phyloP scores from a whole-genome alignment of 2,797 vertebrate species.

The Buphagus erythrorhynchus region DNA sequence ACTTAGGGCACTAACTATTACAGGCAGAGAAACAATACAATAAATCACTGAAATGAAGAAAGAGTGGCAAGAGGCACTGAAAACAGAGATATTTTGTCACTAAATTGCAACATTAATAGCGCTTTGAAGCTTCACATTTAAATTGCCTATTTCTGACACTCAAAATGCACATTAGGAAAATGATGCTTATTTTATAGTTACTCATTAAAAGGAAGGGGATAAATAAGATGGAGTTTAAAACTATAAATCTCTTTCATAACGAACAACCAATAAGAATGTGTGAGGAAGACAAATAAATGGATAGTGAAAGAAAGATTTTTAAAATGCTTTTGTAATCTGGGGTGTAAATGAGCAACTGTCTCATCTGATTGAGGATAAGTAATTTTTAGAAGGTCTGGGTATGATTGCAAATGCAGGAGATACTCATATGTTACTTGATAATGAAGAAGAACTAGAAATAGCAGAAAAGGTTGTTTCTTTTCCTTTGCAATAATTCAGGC shows the following conservation, averaged over 20 bases:
- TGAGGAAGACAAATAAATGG: conserved; percentile 50
- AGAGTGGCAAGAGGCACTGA: conserved; percentile 67
- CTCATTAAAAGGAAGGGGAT: conserved; percentile 74
- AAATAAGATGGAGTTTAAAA: conserved; percentile 71
- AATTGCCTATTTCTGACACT: conserved; percentile 76
- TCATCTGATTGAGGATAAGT: conserved; percentile 62
- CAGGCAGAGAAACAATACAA: conserved; percentile 66
- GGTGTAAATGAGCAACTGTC: conserved; percentile 69
- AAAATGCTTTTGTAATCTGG: conserved; percentile 58
- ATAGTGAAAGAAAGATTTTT: conserved; percentile 52
- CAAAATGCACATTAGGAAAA: conserved; percentile 76
- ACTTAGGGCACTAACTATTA: conserved; percentile 52
- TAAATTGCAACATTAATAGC: conserved; percentile 76
- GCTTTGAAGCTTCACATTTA: conserved; percentile 71
- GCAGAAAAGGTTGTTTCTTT: conserved; percentile 60
- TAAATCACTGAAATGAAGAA: conserved; percentile 77
- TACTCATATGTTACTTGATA: conserved; percentile 59
- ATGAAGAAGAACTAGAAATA: conserved; percentile 69
- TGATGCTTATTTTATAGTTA: conserved; percentile 76
- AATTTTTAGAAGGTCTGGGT: conserved; percentile 67
- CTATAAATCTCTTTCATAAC: conserved; percentile 71
- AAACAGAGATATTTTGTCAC: conserved; percentile 73
- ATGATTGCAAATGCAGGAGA: conserved; percentile 12
- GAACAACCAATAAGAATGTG: conserved; percentile 36
- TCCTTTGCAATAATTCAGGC: conserved; percentile 31